phyloP scores from a whole-genome alignment of 1,140 invertebrate genomes.

The Hypsibius dujardini region DNA sequence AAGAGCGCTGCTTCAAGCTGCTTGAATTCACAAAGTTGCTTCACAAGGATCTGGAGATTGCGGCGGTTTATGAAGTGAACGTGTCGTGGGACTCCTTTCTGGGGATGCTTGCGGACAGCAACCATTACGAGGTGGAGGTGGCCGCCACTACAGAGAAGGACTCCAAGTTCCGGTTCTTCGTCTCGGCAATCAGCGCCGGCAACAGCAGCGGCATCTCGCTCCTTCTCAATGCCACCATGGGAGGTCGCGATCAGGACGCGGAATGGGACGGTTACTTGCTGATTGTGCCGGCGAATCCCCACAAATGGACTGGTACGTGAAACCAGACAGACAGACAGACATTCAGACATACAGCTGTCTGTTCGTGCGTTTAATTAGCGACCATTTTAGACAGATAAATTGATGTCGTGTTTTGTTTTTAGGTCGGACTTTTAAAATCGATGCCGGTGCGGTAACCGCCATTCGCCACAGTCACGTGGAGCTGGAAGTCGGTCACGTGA shows the following conservation, averaged over 20 bases:
- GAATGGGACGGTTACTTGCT: not conserved
- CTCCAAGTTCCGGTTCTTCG: conserved; percentile 1
- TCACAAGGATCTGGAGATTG: conserved; percentile 15
- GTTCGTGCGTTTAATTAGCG: too few species aligned
- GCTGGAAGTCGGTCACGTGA: not conserved
- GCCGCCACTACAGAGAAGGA: not conserved
- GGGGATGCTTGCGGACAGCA: not conserved
- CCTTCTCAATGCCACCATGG: not conserved
- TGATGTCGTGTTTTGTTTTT: too few species aligned
- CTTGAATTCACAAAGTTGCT: conserved; percentile 9
- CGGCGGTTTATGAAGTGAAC: not conserved
- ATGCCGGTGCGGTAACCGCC: not conserved
- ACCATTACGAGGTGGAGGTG: conserved; percentile 2
- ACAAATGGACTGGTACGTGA: not conserved
- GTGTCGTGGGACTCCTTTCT: not conserved
- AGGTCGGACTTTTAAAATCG: not conserved
- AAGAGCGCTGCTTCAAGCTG: conserved; percentile 9
- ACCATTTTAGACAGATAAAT: too few species aligned
- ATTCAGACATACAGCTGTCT: too few species aligned
- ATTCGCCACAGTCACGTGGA: conserved; percentile 9
- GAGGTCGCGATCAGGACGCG: not conserved
- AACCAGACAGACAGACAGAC: too few species aligned
- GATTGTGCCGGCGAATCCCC: not conserved
- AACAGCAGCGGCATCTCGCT: not conserved
- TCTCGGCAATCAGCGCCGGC: not conserved